Base-by-base conservation (phyloP, 2,113 vertebrate species). In the Takifugu flavidus region DNA sequence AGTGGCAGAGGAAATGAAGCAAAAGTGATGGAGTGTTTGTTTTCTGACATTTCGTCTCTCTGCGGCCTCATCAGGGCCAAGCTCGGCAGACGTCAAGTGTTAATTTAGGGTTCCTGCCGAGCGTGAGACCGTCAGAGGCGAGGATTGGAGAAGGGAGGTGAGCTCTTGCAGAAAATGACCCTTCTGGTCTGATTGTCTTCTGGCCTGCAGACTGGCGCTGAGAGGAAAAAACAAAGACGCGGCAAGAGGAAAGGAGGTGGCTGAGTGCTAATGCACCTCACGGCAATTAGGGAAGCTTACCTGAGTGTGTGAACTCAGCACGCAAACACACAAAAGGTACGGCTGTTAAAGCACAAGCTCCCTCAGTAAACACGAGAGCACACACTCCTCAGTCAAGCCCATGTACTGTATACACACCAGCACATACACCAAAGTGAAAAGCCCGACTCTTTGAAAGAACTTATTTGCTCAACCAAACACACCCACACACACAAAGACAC, bases 121-220 rank as follows among this genome's bases (percentile, higher is more conserved):
- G 91, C 88, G 89, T 89, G 91, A 94, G 89, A 88, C 87, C 91
- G 87, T 90, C 88, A 91, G 90, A 80, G 75, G 84, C 86, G 60
- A 61, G 59, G 88, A 90, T 92, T 84, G 89, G 88, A 93, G 89
- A 88, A 83, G 86, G 89, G 88, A 92, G 92, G 91, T 92, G 89
- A 93, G 90, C 91, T 95, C 90, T 92, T 90, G 90, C 89, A 94
- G 91, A 94, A 96, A 94, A 94, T 91, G 88, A 92, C 90, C 92
- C 91, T 95, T 90, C 92, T 92, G 90, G 82, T 91, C 92, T 94
- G 92, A 93, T 93, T 94, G 91, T 92, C 86, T 87, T 79, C 76
- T 85, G 82, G 84, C 82, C 87, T 82, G 75, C 86, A 89, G 86
- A 84, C 90, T 90, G 86, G 82, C 88, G 82, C 88, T 59, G 57